Conservation (phyloP, 2,888 invertebrate species). For the Nesidiocoris tenuis region DNA sequence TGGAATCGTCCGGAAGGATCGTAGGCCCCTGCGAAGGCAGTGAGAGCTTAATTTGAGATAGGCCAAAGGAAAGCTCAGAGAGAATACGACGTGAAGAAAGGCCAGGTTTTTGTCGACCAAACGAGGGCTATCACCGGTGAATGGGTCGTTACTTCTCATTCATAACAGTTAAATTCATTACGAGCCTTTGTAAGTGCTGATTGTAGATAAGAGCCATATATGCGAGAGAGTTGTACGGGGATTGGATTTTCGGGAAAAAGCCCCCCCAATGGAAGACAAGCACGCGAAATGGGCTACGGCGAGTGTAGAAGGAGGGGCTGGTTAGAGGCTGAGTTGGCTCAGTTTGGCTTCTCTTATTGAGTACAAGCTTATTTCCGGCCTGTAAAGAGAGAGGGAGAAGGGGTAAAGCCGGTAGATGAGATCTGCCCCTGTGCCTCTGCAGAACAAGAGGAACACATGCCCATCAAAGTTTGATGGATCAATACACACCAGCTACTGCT, state of each 20-base stretch:
- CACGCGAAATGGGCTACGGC: too few relatives aligned
- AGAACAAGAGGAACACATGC: constrained; percentile 41
- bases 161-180: background rate
- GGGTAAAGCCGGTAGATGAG: constrained; percentile 12
- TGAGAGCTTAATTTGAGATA: too few relatives aligned
- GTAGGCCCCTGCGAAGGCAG: too few relatives aligned
- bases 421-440: constrained; percentile 14
- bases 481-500: constrained; percentile 28
- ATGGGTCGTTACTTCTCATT: background rate
- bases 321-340: background rate
- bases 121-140: background rate
- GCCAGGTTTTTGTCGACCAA: too few relatives aligned
- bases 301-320: background rate
- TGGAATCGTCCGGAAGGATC: too few relatives aligned
- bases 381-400: background rate
- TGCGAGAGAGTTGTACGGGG: background rate
- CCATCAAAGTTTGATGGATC: constrained; percentile 44
- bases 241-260: background rate
- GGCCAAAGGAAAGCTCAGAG: too few relatives aligned
- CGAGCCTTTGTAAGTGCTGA: background rate
- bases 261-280: too few relatives aligned
- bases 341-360: background rate
- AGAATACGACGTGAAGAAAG: too few relatives aligned
- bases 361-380: background rate
- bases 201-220: background rate